Evolutionary conservation across 2,888 invertebrate genomes (phyloP), one percentile per base, ranked within the genome.

Genomic region (Lepidochrysops patricia): DNA sequence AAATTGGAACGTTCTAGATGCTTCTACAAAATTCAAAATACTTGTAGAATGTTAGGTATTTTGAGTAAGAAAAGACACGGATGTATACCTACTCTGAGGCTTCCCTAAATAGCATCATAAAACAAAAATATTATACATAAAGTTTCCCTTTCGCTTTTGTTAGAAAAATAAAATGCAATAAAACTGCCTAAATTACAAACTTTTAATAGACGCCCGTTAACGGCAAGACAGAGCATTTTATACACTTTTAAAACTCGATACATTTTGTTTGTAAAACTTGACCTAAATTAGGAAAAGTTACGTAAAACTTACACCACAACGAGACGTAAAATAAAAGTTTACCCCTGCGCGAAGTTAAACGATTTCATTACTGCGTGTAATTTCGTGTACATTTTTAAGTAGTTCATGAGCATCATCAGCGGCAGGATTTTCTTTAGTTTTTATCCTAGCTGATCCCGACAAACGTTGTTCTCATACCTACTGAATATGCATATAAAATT

Each of bases 181-280:
- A 50, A 25, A 5, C 13, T 4, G 13, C 25, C n/a, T 25, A 13
- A 50, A 50, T 25, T 50, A 1, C 13, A 13, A 50, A 27, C 52
- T 52, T 26, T 27, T 27, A 26, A 52, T 27, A 52, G 27, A 52
- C 26, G 27, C 6, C 43, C 23, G 19, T 43, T 52, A 27, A 27
- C 27, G 26, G 26, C 13, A 13, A 27, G 26, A 13, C n/a, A 6
- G 7, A 26, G n/a, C 52, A 15, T 52, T 52, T 52, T 52, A 52
- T 52, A 26, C 52, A 7, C 52, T 52, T 52, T 26, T 27, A n/a
- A 52, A 52, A 52, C 52, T 52, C 52, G 13, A 52, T 52, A 52
- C 43, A 43, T 43, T 52, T 52, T 52, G 26, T 52, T 52, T 52
- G 52, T 52, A 27, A 26, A 27, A 26, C 52, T 52, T 27, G 27